Percentiles rank a stretch among this genome's conserved stretches.
Conservation (phyloP, 2,113 vertebrate genomes). For the Irena cyanogastra region DNA sequence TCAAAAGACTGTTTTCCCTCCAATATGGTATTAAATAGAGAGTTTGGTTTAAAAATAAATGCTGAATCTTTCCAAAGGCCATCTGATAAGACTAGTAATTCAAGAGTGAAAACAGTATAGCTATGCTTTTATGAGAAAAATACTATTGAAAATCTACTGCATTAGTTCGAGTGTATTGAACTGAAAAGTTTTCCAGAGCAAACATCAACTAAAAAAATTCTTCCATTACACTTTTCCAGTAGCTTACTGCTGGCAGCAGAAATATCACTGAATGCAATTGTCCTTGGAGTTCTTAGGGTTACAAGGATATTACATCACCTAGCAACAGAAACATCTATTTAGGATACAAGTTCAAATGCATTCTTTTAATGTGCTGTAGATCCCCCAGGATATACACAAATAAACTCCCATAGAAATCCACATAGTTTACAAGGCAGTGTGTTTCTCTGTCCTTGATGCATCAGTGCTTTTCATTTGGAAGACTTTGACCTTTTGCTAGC, state of each 20-base stretch:
- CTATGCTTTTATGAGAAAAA: neutral
- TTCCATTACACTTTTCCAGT: neutral
- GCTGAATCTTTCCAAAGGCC: slow-evolving; percentile 27
- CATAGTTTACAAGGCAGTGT: neutral
- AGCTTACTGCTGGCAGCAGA: neutral
- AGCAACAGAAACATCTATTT: slow-evolving; percentile 38
- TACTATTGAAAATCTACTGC: neutral
- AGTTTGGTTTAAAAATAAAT: slow-evolving; percentile 29
- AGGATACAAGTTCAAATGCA: slow-evolving; percentile 1
- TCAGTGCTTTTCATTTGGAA: slow-evolving; percentile 22
- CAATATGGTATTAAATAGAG: neutral
- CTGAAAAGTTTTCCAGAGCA: neutral
- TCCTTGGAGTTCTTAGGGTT: slow-evolving; percentile 15
- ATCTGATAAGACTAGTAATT: neutral
- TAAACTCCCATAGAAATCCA: neutral
- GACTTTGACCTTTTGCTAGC: neutral
- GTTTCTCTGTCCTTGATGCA: slow-evolving; percentile 26
- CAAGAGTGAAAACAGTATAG: neutral
- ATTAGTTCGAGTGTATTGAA: neutral
- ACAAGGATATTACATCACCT: slow-evolving; percentile 31
- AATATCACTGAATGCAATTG: neutral
- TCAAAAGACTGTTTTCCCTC: neutral
- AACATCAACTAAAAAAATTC: neutral
- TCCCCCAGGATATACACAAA: slow-evolving; percentile 23
- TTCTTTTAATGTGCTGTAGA: slow-evolving; percentile 16